Base-by-base conservation (phyloP, 1,140 invertebrate genomes). In the Meloidogyne hapla region DNA sequence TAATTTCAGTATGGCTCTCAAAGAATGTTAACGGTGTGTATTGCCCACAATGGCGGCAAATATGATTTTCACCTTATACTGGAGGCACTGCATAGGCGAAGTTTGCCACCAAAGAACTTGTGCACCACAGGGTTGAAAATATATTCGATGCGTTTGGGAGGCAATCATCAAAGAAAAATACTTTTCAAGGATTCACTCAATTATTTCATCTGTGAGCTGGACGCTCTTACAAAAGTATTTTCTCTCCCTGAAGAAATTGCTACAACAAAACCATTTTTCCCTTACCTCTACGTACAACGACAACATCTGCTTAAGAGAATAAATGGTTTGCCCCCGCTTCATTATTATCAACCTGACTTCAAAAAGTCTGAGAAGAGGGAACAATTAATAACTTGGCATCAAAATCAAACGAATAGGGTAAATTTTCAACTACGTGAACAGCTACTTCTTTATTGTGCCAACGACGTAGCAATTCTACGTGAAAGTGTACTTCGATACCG, bases 121-220 rank as follows among this genome's bases (percentile, higher is more conserved):
- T 71, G 69, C 69, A 74, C 69, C 3, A 74, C 61, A 10, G 72
- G 72, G 4, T 18, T 74, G 0, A 74, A 74, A 56, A 72, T 74
- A 10, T 74, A 74, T 23, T 68, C 15, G 0, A 64, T 74, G 62
- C 18, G 18, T 6, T 23, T 74, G 2, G 18, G 6, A 6, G 62
- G 69, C 1, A 25, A 74, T 12, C 15, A 75, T 13, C 8, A 64
- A 33, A 38, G 72, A 0, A 25, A 72, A 8, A 18, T 65, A 1
- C 25, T 56, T 1, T 74, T 74, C 61, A 74, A 74, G 12, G 72
- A 74, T 4, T 26, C 72, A 13, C 28, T 74, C 0, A 74, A 74
- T 23, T 74, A 69, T n/a, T 74, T 74, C 69, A 48, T 72, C 8
- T 69, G 62, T 9, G 62, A 33, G 25, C 72, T 74, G 1, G 72